phyloP scores from a whole-genome alignment of 1,140 invertebrate genomes.

The Rhynchophorus ferrugineus region DNA sequence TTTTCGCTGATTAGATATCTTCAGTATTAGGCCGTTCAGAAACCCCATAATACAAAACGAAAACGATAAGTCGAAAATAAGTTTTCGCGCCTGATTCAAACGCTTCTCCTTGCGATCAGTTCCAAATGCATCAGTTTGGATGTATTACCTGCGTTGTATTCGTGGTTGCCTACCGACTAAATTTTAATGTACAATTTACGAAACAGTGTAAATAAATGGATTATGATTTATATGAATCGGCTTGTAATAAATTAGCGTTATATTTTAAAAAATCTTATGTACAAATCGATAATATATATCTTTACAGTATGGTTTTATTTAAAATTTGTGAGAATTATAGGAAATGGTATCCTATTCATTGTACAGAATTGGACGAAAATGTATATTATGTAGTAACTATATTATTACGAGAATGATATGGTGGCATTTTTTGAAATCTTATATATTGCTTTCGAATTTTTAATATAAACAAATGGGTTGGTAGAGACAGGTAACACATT shows the following conservation, averaged over 20 bases:
- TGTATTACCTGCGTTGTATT: too few relatives aligned
- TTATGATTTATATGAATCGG: not conserved
- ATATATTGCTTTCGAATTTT: too few relatives aligned
- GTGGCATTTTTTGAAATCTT: too few relatives aligned
- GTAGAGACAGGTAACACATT: too few relatives aligned
- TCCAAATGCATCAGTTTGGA: too few relatives aligned
- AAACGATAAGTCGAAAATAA: not conserved
- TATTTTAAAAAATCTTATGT: conserved; percentile 14
- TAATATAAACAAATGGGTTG: too few relatives aligned
- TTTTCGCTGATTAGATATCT: conserved; percentile 18
- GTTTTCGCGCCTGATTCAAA: too few relatives aligned
- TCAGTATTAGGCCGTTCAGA: conserved; percentile 26
- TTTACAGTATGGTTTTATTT: conserved; percentile 1
- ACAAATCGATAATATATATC: conserved; percentile 12
- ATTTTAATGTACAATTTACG: too few relatives aligned
- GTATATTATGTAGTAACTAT: not conserved
- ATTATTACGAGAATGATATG: not conserved
- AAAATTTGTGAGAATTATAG: not conserved
- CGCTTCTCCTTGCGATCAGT: too few relatives aligned
- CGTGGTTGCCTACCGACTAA: too few relatives aligned
- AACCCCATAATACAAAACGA: conserved; percentile 14
- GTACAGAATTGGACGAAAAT: conserved; percentile 2
- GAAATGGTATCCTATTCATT: conserved; percentile 11
- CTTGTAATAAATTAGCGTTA: not conserved
- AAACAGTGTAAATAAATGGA: not conserved